Conservation (phyloP, 2,797 vertebrate species). For the Limnodromus scolopaceus region DNA sequence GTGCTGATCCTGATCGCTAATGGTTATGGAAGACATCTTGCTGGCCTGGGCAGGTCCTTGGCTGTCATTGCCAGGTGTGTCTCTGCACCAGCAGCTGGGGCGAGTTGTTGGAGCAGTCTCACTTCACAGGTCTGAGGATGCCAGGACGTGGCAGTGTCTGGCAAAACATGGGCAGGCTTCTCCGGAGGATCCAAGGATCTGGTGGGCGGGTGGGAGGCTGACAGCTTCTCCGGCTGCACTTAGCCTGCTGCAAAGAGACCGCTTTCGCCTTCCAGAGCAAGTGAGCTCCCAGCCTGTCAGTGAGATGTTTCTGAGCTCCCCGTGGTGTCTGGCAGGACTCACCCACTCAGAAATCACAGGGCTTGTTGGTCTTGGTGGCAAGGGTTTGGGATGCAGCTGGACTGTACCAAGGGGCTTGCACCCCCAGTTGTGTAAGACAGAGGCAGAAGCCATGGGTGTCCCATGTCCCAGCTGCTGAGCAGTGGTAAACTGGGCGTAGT, state of each 20-base stretch:
- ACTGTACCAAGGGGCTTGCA: not conserved
- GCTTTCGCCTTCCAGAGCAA: not conserved
- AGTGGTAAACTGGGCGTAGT: not conserved
- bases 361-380: not conserved
- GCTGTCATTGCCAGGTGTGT: not conserved
- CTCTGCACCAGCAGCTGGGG: not conserved
- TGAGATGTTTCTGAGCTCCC: not conserved
- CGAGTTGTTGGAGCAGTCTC: not conserved
- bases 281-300: not conserved
- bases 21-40: not conserved
- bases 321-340: not conserved
- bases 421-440: not conserved
- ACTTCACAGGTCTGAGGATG: not conserved
- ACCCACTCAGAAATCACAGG: not conserved
- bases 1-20: fast-evolving
- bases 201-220: not conserved
- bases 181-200: not conserved
- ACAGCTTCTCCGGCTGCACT: not conserved
- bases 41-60: not conserved
- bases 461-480: not conserved
- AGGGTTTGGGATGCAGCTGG: not conserved
- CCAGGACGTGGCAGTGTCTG: not conserved
- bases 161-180: not conserved
- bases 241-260: not conserved
- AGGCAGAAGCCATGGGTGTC: not conserved